Conservation (phyloP, 2,888 invertebrate genomes). For the Cataglyphis rosenhaueri region DNA sequence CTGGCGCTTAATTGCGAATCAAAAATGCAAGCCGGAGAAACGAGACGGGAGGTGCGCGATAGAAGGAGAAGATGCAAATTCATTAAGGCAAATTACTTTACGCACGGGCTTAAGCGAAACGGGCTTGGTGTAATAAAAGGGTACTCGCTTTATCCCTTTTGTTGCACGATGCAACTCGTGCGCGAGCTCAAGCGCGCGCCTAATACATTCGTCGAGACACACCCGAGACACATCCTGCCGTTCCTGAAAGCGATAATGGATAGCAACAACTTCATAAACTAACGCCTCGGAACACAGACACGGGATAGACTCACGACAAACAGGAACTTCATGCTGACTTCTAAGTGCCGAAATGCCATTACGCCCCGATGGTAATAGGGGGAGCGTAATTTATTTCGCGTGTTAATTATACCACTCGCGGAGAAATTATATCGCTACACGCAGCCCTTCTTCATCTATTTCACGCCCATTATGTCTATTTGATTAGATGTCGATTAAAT, state of each 20-base stretch:
- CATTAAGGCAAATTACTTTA: constrained; percentile 74
- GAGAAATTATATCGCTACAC: background rate
- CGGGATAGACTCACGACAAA: constrained; percentile 5
- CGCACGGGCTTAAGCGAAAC: constrained; percentile 69
- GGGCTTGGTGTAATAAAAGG: constrained; percentile 72
- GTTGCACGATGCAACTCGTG: constrained; percentile 72
- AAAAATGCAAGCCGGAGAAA: constrained; percentile 46
- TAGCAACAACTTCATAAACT: constrained; percentile 80
- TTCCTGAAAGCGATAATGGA: constrained; percentile 77
- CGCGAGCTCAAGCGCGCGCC: constrained; percentile 69
- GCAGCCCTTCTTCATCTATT: background rate
- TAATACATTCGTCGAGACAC: constrained; percentile 72
- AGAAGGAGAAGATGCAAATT: constrained; percentile 67
- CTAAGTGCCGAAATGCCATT: constrained; percentile 6
- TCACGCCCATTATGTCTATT: background rate
- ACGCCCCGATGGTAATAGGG: background rate
- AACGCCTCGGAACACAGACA: constrained; percentile 61
- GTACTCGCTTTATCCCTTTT: constrained; percentile 72
- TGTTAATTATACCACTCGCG: background rate
- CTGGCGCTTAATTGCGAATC: constrained; percentile 47
- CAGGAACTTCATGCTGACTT: constrained; percentile 12
- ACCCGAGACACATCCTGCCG: constrained; percentile 57
- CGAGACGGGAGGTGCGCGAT: constrained; percentile 19
- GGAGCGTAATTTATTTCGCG: constrained; percentile 4
- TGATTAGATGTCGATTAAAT: background rate